phyloP scores from a whole-genome alignment of 2,888 invertebrate genomes.

The Omphaloscelis lunosa region DNA sequence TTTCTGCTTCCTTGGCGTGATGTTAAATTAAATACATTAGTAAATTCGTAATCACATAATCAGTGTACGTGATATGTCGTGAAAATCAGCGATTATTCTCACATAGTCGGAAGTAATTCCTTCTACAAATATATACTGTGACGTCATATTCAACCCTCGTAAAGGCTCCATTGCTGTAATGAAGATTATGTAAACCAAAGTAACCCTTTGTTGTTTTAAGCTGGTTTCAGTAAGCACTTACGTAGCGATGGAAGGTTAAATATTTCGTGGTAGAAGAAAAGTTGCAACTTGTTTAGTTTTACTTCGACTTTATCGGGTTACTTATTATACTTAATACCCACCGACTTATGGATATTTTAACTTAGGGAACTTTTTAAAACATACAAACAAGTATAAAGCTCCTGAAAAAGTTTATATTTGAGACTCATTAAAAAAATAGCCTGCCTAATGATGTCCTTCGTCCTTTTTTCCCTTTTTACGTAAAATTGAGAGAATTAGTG shows the following conservation, averaged over 20 bases:
- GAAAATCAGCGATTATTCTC: constrained; percentile 64
- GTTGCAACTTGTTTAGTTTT: constrained; percentile 2
- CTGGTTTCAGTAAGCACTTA: constrained; percentile 58
- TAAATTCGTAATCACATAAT: constrained; percentile 42
- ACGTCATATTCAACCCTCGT: constrained; percentile 60
- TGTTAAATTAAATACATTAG: not conserved
- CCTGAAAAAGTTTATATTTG: too few relatives aligned
- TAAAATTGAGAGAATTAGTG: constrained; percentile 5
- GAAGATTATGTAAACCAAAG: constrained; percentile 70
- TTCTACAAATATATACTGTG: constrained; percentile 58
- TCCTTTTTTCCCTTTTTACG: not conserved
- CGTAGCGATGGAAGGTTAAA: constrained; percentile 16
- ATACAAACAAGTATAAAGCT: not conserved
- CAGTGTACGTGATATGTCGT: constrained; percentile 60
- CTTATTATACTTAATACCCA: not conserved
- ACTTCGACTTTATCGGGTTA: not conserved
- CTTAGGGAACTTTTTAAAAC: not conserved
- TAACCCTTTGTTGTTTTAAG: constrained; percentile 75
- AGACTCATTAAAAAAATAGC: not conserved
- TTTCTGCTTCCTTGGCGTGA: not conserved
- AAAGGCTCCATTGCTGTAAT: constrained; percentile 54
- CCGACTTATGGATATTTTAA: not conserved
- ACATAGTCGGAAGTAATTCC: constrained; percentile 60
- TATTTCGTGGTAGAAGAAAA: constrained; percentile 11
- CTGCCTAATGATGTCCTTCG: not conserved